Conservation (phyloP, 2,797 vertebrate genomes). For the Astyanax mexicanus region DNA sequence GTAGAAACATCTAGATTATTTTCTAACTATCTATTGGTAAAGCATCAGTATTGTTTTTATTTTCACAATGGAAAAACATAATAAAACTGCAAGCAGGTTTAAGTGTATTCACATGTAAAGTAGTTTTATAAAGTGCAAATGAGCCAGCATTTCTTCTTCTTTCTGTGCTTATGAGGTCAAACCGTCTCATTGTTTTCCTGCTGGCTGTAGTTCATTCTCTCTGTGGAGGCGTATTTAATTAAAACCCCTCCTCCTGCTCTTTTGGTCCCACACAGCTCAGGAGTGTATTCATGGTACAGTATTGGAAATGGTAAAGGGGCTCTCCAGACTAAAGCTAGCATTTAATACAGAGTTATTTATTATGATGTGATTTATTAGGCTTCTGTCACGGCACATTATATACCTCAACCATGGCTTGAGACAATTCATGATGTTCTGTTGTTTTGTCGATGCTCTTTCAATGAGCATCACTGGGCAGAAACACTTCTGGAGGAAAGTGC, state of each 20-base stretch:
- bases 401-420: too few relatives aligned
- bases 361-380: too few relatives aligned
- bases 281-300: background rate
- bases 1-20: background rate
- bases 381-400: too few relatives aligned
- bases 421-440: too few relatives aligned
- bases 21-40: slow-evolving; percentile 5
- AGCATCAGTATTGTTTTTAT: slow-evolving; percentile 16
- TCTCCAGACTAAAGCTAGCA: too few relatives aligned
- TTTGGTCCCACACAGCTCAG: slow-evolving; percentile 10
- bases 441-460: too few relatives aligned
- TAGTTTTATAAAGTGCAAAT: slow-evolving; percentile 12
- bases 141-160: background rate
- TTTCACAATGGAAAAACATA: background rate
- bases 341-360: too few relatives aligned
- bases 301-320: background rate
- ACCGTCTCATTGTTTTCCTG: background rate
- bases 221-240: background rate
- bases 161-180: slow-evolving; percentile 29
- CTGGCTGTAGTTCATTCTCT: background rate
- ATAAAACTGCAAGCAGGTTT: slow-evolving; percentile 1
- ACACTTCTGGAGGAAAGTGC: too few relatives aligned
- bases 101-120: background rate
- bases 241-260: background rate
- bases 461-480: too few relatives aligned